Evolutionary conservation across 2,797 vertebrate genomes (phyloP).

Genomic region (Mormyrus proboscirostris): DNA sequence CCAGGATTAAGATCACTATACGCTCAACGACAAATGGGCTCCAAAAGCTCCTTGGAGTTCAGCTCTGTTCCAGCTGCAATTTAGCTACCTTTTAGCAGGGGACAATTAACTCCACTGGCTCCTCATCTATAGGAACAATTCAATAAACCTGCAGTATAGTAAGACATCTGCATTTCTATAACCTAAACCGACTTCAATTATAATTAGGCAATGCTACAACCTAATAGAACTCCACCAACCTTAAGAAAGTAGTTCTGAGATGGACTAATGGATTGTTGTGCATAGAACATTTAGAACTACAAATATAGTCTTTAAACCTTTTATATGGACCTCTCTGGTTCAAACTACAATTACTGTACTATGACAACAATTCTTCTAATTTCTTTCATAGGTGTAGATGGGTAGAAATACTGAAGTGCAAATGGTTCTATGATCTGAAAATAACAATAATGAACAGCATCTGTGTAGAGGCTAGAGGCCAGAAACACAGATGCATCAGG

Average conservation of each 20-base stretch:
- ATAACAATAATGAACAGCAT: slow-evolving; percentile 3
- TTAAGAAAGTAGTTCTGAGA: not conserved
- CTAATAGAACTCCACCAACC: not conserved
- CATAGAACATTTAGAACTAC: not conserved
- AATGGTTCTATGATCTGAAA: not conserved
- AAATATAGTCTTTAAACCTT: not conserved
- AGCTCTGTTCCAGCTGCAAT: not conserved
- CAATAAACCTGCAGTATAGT: not conserved
- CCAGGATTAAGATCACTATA: too few species aligned
- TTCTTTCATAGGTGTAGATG: not conserved
- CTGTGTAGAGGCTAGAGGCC: not conserved
- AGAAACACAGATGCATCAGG: not conserved
- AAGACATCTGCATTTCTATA: not conserved
- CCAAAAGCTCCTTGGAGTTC: not conserved
- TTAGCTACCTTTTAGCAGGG: not conserved
- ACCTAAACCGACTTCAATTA: not conserved
- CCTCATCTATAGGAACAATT: not conserved
- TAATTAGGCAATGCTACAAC: not conserved
- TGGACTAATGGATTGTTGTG: not conserved
- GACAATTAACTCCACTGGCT: not conserved
- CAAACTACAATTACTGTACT: not conserved
- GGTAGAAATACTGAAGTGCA: not conserved
- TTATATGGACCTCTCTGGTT: not conserved
- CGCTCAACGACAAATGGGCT: not conserved
- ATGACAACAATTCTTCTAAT: not conserved